Evolutionary conservation across 2,797 vertebrate genomes (phyloP).

Genomic region (Prionace glauca): DNA sequence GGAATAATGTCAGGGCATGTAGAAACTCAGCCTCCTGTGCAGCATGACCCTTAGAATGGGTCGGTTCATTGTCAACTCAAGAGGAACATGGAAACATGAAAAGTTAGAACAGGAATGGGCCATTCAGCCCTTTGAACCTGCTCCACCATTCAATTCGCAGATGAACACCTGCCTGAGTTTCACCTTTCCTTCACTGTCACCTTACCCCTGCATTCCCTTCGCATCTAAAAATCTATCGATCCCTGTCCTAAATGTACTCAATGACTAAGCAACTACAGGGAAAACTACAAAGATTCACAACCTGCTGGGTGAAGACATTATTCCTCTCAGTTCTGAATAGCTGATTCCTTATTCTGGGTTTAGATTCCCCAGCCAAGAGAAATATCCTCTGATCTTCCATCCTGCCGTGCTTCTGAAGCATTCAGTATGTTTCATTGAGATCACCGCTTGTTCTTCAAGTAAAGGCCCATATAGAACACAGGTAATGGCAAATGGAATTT

Average conservation of each 20-base stretch:
- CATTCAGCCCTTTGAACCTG: background rate
- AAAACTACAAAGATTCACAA: background rate
- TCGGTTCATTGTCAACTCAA: background rate
- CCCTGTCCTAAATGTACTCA: background rate
- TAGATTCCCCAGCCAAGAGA: background rate
- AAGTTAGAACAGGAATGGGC: background rate
- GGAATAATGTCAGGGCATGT: background rate
- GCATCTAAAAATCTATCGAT: background rate
- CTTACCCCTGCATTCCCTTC: background rate
- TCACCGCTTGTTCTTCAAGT: background rate
- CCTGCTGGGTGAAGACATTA: background rate
- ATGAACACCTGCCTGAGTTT: background rate
- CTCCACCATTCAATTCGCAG: background rate
- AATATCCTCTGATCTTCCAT: background rate
- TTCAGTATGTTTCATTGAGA: background rate
- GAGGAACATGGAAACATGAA: background rate
- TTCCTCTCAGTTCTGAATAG: background rate
- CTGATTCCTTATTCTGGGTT: background rate
- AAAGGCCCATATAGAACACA: background rate
- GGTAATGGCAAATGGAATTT: too few species aligned
- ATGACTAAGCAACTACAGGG: background rate
- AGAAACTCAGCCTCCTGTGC: background rate
- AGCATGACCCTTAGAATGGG: background rate
- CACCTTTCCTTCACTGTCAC: background rate
- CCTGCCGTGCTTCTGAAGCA: background rate